Conservation (phyloP, 2,113 vertebrate species). For the Struthio camelus region DNA sequence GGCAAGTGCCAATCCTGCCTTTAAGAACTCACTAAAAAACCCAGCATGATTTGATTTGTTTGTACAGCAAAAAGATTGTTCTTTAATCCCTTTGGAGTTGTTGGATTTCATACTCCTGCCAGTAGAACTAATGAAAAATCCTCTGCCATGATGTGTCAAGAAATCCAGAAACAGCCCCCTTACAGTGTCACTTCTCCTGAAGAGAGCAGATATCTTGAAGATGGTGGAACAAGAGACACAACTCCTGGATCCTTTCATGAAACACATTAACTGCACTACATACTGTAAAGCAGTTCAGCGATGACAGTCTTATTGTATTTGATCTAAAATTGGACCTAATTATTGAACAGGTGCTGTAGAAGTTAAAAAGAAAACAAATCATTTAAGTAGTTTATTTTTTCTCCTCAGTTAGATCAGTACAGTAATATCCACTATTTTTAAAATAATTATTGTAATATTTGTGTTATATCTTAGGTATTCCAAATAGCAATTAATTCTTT, state of each 20-base stretch:
- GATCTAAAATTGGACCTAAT: background rate
- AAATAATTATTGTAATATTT: background rate
- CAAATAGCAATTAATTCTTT: background rate
- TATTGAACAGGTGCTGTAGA: background rate
- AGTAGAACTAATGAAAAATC: constrained; percentile 56
- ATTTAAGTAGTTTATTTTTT: background rate
- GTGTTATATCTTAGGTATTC: background rate
- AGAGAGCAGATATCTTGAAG: background rate
- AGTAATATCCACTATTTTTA: background rate
- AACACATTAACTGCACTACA: fast-evolving
- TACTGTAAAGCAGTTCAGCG: background rate
- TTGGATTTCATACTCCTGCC: constrained; percentile 36
- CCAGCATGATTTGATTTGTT: constrained; percentile 41
- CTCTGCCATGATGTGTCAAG: background rate
- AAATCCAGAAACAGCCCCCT: background rate
- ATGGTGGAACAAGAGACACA: background rate
- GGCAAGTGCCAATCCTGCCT: background rate
- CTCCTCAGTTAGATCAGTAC: background rate
- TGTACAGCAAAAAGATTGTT: background rate
- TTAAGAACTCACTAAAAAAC: constrained; percentile 35
- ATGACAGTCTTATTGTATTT: background rate
- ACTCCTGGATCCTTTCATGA: background rate
- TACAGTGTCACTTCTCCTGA: fast-evolving
- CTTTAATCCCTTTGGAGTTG: constrained; percentile 43
- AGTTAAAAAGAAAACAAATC: background rate